A percentile compares a stretch with the other conserved stretches of the same genome.
Evolutionary conservation across 2,888 invertebrate genomes (phyloP).

Genomic region (Alitta virens): DNA sequence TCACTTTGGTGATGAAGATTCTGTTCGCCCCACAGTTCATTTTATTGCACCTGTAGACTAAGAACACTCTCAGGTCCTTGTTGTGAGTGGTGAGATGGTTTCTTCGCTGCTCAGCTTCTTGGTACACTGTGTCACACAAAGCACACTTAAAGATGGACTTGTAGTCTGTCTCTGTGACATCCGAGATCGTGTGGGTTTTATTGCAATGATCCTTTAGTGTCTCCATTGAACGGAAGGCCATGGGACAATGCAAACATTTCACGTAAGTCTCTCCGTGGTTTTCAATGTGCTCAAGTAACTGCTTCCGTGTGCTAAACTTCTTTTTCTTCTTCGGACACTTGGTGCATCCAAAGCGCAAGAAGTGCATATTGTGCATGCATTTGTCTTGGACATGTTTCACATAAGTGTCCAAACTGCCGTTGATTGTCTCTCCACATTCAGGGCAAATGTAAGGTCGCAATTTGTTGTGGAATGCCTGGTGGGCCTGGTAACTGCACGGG

Average conservation of each 20-base stretch:
- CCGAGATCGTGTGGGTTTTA: conserved; percentile 7
- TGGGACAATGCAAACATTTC: conserved; percentile 12
- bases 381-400: conserved; percentile 3
- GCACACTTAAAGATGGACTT: conserved; percentile 14
- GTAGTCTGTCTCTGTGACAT: conserved; percentile 3
- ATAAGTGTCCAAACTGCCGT: neutral
- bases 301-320: neutral
- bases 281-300: neutral
- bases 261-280: conserved; percentile 8
- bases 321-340: conserved; percentile 26
- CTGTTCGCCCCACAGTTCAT: neutral
- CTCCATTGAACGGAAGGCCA: conserved; percentile 8
- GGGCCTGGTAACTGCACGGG: conserved; percentile 4
- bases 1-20: neutral
- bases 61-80: neutral
- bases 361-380: conserved; percentile 4
- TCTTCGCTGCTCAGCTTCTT: neutral
- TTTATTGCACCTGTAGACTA: neutral
- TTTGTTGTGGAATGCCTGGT: conserved; percentile 3
- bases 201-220: conserved; percentile 10
- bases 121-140: conserved; percentile 17
- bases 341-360: neutral
- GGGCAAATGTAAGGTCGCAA: conserved; percentile 3
- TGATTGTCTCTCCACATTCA: conserved; percentile 13
- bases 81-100: conserved; percentile 27